Base-by-base conservation (phyloP, 2,888 invertebrate species). In the Gisinianus flammeolus region DNA sequence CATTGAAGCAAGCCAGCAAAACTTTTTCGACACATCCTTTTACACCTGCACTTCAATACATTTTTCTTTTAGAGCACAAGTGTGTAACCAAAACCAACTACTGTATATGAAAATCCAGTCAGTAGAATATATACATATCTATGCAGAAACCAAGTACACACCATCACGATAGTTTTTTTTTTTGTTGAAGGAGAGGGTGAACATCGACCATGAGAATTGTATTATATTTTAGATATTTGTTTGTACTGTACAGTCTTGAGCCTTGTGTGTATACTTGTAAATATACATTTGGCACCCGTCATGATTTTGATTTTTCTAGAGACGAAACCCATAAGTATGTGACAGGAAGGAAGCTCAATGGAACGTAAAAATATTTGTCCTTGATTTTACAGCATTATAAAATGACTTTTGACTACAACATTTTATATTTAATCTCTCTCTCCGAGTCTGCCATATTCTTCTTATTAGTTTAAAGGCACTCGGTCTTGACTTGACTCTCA, bases 361-460 rank as follows among this genome's bases (percentile, higher is more conserved):
- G 72, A 72, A 72, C 72, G 72, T 72, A 72, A 72, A 72, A 72
- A 72, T 72, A 72, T 72, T 72, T 72, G 72, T 24, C 72, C 72
- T 72, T 72, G 72, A 72, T 72, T 72, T 72, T 62, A 26, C 26
- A 22, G 26, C 28, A 26, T 24, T 22, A 6, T n/a, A 62, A 62
- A 62, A 26, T 62, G 24, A 26, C 26, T 28, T 22, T 26, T 10
- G 1, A 26, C 12, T 62, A 62, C 28, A 62, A 62, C 62, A 62
- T 26, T 26, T 58, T 58, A 58, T 62, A 26, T 62, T 62, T 62
- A 62, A 62, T 62, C 62, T 62, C 24, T n/a, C n/a, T 58, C 58
- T 58, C n/a, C n/a, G 0, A 62, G 62, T 22, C 26, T 62, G 44
- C 44, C 12, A 6, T 44, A 44, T 44, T 44, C 12, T 44, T 16